Percentiles rank a stretch among this genome's conserved stretches.
Evolutionary conservation across 1,140 invertebrate species (phyloP).

Genomic region (Cydia pomonella): DNA sequence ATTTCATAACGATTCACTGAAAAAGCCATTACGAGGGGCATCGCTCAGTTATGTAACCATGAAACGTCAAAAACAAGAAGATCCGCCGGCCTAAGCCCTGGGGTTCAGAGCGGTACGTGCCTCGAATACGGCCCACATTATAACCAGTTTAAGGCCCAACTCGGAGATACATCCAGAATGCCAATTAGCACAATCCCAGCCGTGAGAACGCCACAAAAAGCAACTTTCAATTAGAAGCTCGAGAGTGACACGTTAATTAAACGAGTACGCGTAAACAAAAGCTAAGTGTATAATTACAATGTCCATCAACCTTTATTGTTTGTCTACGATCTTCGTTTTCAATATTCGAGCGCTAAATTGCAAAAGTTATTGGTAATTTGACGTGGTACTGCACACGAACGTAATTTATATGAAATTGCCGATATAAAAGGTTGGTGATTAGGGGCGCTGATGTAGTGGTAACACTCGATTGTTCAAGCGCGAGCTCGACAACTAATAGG

Average conservation of each 20-base stretch:
- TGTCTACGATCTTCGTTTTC: neutral
- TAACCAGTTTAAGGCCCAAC: conserved; percentile 52
- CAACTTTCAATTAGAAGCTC: conserved; percentile 44
- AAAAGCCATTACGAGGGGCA: conserved; percentile 23
- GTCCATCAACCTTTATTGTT: neutral
- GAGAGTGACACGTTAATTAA: conserved; percentile 35
- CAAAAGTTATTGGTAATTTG: too few species aligned
- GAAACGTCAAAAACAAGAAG: conserved; percentile 52
- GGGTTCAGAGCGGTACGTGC: conserved; percentile 47
- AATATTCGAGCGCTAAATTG: neutral
- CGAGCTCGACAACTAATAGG: too few species aligned
- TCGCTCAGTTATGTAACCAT: conserved; percentile 35
- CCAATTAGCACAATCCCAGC: conserved; percentile 44
- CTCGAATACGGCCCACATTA: conserved; percentile 46
- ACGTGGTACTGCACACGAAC: too few species aligned
- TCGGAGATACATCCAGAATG: conserved; percentile 48
- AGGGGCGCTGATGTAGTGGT: too few species aligned
- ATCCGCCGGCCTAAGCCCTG: conserved; percentile 44
- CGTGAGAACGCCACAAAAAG: conserved; percentile 41
- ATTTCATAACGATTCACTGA: conserved; percentile 25
- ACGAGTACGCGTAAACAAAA: neutral
- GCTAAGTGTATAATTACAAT: neutral
- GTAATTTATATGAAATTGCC: too few species aligned
- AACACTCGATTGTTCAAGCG: too few species aligned
- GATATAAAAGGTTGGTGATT: too few species aligned